Conservation (phyloP, 2,888 invertebrate genomes). For the Plagodis dolabraria region DNA sequence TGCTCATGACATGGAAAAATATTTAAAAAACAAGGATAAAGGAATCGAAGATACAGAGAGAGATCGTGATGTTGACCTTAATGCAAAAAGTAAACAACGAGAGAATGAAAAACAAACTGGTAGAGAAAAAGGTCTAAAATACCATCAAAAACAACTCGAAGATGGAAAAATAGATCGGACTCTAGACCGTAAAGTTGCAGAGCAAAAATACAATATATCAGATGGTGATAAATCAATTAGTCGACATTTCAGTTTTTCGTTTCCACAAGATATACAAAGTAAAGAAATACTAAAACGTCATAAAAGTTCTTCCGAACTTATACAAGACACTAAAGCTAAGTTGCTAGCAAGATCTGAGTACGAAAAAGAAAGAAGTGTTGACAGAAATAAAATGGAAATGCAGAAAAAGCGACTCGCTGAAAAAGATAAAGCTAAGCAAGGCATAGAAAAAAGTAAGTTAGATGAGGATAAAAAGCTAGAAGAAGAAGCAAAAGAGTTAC, state of each 20-base stretch:
- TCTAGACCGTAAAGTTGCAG: background rate
- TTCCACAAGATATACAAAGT: constrained; percentile 40
- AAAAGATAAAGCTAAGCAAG: constrained; percentile 35
- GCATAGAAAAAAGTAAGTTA: constrained; percentile 7
- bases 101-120: too few species aligned
- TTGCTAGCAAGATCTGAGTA: constrained; percentile 39
- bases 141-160: background rate
- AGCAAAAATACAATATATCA: background rate
- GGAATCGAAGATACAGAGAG: too few species aligned
- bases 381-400: constrained; percentile 34
- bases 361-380: constrained; percentile 27
- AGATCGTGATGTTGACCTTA: too few species aligned
- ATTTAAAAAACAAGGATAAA: too few species aligned
- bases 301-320: constrained; percentile 59
- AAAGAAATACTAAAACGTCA: constrained; percentile 13
- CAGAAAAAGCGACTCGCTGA: constrained; percentile 27
- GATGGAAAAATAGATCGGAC: too few species aligned
- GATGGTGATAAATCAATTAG: background rate
- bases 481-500: background rate
- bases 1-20: background rate
- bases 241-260: constrained; percentile 53
- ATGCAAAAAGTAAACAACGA: too few species aligned
- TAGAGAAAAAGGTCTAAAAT: background rate
- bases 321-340: constrained; percentile 55
- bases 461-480: background rate